Evolutionary conservation across 2,797 vertebrate species (phyloP).

Genomic region (Muraenolepis orangiensis): DNA sequence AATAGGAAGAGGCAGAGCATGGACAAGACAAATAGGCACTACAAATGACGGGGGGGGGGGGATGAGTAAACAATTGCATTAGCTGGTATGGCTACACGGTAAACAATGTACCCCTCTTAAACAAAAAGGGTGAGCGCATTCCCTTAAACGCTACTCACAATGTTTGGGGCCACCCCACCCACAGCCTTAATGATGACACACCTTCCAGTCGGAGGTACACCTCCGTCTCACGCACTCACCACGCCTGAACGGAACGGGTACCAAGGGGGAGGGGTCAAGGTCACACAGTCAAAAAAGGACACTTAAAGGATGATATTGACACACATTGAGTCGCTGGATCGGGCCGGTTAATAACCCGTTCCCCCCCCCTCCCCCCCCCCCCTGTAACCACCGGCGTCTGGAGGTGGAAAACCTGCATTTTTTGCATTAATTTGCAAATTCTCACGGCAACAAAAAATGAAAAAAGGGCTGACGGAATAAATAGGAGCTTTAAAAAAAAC

Average conservation of each 20-base stretch:
- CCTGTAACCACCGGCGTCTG: constrained; percentile 38
- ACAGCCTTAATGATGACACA: too few species aligned
- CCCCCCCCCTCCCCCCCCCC: too few species aligned
- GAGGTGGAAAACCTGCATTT: constrained; percentile 51
- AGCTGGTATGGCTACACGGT: background rate
- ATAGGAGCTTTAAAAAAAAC: constrained; percentile 60
- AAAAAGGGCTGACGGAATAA: constrained; percentile 47
- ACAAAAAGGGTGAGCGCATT: too few species aligned
- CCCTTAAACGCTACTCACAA: too few species aligned
- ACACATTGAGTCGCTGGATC: background rate
- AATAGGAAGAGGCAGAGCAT: background rate
- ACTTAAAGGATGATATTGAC: background rate
- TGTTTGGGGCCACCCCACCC: too few species aligned
- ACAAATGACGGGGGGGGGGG: background rate
- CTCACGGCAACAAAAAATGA: too few species aligned
- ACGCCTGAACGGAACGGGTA: too few species aligned
- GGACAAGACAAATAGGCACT: background rate
- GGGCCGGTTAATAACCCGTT: constrained; percentile 22
- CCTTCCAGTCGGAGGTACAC: too few species aligned
- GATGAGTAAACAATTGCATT: background rate
- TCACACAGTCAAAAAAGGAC: too few species aligned
- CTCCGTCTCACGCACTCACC: too few species aligned
- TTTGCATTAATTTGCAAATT: constrained; percentile 70
- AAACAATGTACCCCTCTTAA: background rate
- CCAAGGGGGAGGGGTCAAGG: too few species aligned